A percentile compares a stretch with the other conserved stretches of the same genome.
These are phyloP conservation scores for Plectus sambesii DNA, from an alignment of 1,140 invertebrate genomes.

Conservation along the genomic window DNA sequence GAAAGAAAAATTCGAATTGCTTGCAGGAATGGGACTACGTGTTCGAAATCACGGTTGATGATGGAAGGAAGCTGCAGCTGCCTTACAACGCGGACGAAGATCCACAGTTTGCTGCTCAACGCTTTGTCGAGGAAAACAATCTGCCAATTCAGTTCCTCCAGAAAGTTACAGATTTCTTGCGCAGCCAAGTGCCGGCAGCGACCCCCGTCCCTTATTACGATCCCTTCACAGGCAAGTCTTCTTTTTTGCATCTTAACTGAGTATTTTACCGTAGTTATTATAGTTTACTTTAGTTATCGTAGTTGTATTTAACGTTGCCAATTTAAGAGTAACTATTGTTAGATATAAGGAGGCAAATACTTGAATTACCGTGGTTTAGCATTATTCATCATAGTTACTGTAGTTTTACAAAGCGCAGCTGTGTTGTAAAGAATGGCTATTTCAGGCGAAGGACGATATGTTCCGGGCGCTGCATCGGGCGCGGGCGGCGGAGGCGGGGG, in stretches of 20 bases:
- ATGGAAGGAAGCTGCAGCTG: conserved; percentile 72
- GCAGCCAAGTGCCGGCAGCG: neutral
- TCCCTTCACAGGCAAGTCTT: conserved; percentile 49
- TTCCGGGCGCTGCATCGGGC: conserved; percentile 40
- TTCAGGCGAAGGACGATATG: conserved; percentile 50
- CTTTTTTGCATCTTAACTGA: conserved; percentile 63
- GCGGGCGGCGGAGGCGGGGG: conserved; percentile 7
- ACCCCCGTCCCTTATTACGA: conserved; percentile 37
- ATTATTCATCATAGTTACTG: too few species aligned
- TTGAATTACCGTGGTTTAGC: too few species aligned
- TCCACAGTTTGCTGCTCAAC: conserved; percentile 57
- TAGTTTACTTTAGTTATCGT: too few species aligned
- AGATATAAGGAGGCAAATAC: too few species aligned
- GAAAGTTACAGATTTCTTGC: conserved; percentile 16
- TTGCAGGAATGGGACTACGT: conserved; percentile 81
- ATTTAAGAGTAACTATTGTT: too few species aligned
- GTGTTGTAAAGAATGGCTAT: conserved; percentile 14
- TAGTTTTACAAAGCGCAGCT: conserved; percentile 20
- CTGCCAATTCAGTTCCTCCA: conserved; percentile 48
- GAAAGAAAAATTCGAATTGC: conserved; percentile 12
- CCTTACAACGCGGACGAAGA: conserved; percentile 70
- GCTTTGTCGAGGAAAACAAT: conserved; percentile 60
- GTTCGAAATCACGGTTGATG: conserved; percentile 82
- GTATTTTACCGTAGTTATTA: too few species aligned
- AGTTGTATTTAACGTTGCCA: too few species aligned